Base-by-base conservation (phyloP, 2,888 invertebrate species). In the Xestia rhomboidea region DNA sequence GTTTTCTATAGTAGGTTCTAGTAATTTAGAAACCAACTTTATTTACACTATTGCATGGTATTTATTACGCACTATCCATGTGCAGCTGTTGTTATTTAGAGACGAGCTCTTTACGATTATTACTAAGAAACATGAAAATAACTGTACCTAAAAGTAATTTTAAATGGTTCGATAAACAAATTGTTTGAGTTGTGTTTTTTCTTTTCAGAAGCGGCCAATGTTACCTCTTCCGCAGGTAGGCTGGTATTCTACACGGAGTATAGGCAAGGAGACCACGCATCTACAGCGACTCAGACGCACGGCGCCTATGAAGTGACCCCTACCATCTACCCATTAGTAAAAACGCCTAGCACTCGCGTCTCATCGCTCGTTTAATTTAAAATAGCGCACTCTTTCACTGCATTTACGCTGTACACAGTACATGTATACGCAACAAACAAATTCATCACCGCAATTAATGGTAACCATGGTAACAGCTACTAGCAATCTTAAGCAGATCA, bases 281-380 rank as follows among this genome's bases (percentile, higher is more conserved):
- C 84, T 94, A 15, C 95, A 95, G 81, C 89, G 96, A 44, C 90
- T 95, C 30, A 83, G 96, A 15, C 91, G 96, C 44, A 93, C 95
- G 2, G 93, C 94, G 8, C 95, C 95, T 0, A 94, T 95, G 89
- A 96, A 96, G 88, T 96, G 91, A 92, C 51, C 78, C 68, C 44
- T 80, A 72, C 46, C 51, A 60, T 49, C 18, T n/a, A 70, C 21
- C 63, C 64, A 27, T 41, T 64, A 64, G 64, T 41, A 13, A n/a
- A n/a, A 60, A 41, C 64, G 30, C 27, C 57, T 60, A 49, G 24
- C 62, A 63, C 34, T 27, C n/a, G n/a, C 8, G 44, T 24, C 27
- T 74, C 2, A 57, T 34, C 46, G 75, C 74, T 38, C 3, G 8
- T 60, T 15, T 57, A 18, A 11, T 60, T 74, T 38, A 44, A 75